Evolutionary conservation across 2,888 invertebrate species (phyloP), one percentile per base, ranked within the genome.

Genomic region (Cylindroiulus punctatus): DNA sequence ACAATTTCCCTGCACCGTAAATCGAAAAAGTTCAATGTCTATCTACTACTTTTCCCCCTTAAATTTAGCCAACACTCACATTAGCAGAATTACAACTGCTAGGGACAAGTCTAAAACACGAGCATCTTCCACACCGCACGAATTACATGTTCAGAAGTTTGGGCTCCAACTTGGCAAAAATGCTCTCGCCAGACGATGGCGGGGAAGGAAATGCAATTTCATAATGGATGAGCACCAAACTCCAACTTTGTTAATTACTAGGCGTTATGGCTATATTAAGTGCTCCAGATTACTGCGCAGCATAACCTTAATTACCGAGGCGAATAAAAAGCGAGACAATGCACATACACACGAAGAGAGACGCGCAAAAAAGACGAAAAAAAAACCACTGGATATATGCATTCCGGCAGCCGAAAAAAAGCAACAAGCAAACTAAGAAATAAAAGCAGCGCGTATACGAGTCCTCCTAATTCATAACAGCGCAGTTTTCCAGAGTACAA

Each of bases 161-260:
- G 40, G 40, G 40, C 40, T 40, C 5, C 40, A n/a, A n/a, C 40
- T 40, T 40, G 19, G 47, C 17, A 10, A 47, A 47, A 47, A 47
- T 47, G 47, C 47, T 47, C 17, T 47, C 47, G 4, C 14, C 4
- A 47, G 47, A 17, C 47, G 47, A 17, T 47, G 47, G 47, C 17
- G 44, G 47, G 19, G 47, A 47, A 47, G 17, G 47, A 47, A 47
- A 47, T 47, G 47, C 47, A 47, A 47, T 47, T 47, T 47, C 47
- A 47, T 47, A 47, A 47, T 47, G 47, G 17, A 47, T 47, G 47
- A 47, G 47, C 47, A 47, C 47, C 47, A 47, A 47, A 17, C 17
- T 47, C 47, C 47, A 47, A 47, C 47, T 47, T 47, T 47, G 47
- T 47, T 47, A 47, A 47, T 47, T 47, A 47, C 47, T 47, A 47